Evolutionary conservation across 2,797 vertebrate species (phyloP).

Genomic region (Catostomus latipinnis): DNA sequence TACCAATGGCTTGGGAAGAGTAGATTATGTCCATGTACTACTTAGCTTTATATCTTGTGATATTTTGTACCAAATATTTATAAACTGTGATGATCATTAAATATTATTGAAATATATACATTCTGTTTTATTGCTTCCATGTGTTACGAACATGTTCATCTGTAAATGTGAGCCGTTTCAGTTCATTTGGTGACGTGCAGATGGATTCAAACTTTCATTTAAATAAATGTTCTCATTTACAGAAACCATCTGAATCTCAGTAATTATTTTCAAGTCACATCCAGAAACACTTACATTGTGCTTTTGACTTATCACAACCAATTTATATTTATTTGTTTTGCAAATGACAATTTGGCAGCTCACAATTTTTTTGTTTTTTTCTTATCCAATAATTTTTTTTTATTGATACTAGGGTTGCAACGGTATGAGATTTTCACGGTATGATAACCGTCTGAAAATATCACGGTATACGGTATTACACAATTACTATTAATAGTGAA

Average conservation of each 20-base stretch:
- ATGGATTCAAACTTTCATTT: slow-evolving; percentile 71
- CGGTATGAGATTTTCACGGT: no score
- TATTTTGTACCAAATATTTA: slow-evolving; percentile 94
- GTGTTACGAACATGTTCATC: slow-evolving; percentile 72
- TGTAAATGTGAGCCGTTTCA: slow-evolving; percentile 64
- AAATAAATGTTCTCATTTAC: slow-evolving; percentile 78
- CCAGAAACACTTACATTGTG: not conserved
- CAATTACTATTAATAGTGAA: no score
- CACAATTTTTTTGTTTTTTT: not conserved
- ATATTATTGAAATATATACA: slow-evolving; percentile 58
- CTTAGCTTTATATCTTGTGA: slow-evolving; percentile 87
- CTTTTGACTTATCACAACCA: not conserved
- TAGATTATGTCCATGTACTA: slow-evolving; percentile 63
- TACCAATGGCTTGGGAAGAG: slow-evolving; percentile 61
- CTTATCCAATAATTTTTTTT: no score
- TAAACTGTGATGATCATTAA: slow-evolving; percentile 78
- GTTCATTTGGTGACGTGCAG: slow-evolving; percentile 68
- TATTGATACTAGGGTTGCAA: no score
- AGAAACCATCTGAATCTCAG: slow-evolving; percentile 50
- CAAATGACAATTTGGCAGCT: not conserved
- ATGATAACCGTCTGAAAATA: no score
- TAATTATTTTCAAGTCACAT: not conserved
- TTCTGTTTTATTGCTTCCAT: slow-evolving; percentile 62
- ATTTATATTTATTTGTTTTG: slow-evolving; percentile 18
- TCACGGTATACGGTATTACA: no score